A percentile compares a stretch with the other conserved stretches of the same genome.
These are phyloP conservation scores for Zonitis immaculata DNA, from an alignment of 2,888 invertebrate species.

Conservation along the genomic window DNA sequence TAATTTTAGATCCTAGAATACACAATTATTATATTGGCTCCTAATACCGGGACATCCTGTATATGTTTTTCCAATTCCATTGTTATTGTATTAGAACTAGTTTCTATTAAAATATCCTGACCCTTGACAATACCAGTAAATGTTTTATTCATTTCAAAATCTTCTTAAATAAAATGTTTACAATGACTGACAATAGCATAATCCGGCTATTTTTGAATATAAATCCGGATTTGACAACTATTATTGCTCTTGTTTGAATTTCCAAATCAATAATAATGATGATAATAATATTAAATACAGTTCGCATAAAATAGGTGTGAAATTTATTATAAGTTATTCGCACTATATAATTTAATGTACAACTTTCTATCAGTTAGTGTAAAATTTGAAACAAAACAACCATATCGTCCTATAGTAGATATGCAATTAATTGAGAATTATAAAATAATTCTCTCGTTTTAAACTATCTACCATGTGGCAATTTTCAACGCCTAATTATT, in stretches of 20 bases:
- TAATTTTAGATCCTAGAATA: no score
- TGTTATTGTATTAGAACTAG: no score
- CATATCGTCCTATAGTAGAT: constrained; percentile 2
- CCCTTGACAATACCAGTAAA: background rate
- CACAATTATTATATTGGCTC: no score
- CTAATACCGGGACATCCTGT: no score
- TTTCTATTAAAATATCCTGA: no score
- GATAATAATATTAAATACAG: no score
- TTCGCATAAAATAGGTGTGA: background rate
- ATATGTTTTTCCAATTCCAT: no score
- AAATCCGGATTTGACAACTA: constrained; percentile 1
- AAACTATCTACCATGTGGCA: background rate
- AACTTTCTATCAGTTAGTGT: no score
- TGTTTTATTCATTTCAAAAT: constrained; percentile 6
- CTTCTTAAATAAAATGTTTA: constrained; percentile 5
- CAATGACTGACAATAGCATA: constrained; percentile 3
- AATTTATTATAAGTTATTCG: no score
- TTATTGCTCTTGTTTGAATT: background rate
- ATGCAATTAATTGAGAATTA: constrained; percentile 3
- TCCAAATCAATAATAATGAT: no score
- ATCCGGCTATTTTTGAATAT: constrained; percentile 3
- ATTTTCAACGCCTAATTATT: background rate
- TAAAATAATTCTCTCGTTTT: background rate
- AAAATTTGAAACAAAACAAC: no score
- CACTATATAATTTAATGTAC: no score